A percentile compares a stretch with the other conserved stretches of the same genome.
Evolutionary conservation across 1,140 invertebrate genomes (phyloP).

Genomic region (Drosophila ohnishii): DNA sequence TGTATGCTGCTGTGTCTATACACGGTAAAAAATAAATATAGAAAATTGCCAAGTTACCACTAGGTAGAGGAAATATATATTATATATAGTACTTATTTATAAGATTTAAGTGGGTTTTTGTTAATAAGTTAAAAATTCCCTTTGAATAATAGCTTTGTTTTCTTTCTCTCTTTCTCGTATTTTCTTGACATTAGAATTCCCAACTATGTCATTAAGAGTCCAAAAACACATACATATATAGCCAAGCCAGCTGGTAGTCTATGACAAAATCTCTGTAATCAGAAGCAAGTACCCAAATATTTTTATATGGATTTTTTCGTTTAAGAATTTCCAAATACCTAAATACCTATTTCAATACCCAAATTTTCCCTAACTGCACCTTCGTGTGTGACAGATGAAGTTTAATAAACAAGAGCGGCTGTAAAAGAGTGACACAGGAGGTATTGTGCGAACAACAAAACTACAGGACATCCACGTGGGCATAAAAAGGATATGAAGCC

Average conservation of each 20-base stretch:
- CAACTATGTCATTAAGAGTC: neutral
- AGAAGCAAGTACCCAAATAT: neutral
- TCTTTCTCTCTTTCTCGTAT: neutral
- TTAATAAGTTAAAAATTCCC: neutral
- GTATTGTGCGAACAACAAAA: conserved; percentile 34
- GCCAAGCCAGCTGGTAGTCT: neutral
- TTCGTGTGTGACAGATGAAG: conserved; percentile 50
- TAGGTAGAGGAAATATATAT: neutral
- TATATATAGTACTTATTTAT: neutral
- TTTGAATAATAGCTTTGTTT: neutral
- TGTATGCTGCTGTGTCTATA: neutral
- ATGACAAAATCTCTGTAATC: neutral
- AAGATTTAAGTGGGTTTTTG: neutral
- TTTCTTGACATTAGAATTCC: neutral
- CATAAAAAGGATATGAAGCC: conserved; percentile 51
- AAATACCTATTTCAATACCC: neutral
- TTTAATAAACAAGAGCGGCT: conserved; percentile 50
- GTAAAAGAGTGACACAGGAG: conserved; percentile 51
- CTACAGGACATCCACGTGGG: conserved; percentile 41
- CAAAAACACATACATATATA: neutral
- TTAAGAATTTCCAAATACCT: neutral
- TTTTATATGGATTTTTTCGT: accelerated
- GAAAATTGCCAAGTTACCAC: no score
- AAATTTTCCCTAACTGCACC: neutral
- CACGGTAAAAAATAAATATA: neutral